Base-by-base conservation (phyloP, 2,113 vertebrate species). In the Nerophis ophidion region DNA sequence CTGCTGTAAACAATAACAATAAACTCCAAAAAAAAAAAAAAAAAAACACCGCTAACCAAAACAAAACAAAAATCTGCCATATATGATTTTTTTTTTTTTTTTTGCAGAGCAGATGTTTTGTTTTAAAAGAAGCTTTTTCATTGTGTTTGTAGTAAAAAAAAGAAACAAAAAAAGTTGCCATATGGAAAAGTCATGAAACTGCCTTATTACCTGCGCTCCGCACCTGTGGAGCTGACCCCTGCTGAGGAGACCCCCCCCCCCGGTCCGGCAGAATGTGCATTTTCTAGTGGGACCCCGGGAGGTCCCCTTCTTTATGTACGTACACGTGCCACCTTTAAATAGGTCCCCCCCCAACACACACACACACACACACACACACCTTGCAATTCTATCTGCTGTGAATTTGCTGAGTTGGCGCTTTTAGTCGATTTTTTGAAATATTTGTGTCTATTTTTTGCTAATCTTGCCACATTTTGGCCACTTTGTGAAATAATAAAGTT, bases 81-180 rank as follows among this genome's bases (percentile, higher is more conserved):
- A 59, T 52, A 65, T 75, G 75, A 59, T 65, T 85, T 74, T 55
- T 50, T 80, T 83, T 79, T 93, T 85, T 92, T 92, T 86, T 88
- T 91, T 92, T 91, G 87, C 86, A 85, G 92, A 87, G 90, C 89
- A 90, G 89, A 87, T 90, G 87, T 87, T 88, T 89, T 79, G 71
- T 86, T 89, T 86, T 76, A 81, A 71, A 75, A 76, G 75, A 26
- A 79, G 75, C 69, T 65, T 79, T 66, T 79, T 81, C 49, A 63
- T 74, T 81, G 62, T 49, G 55, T 79, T 73, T 84, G 78, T 75
- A 63, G 48, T 71, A 58, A 46, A 45, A 19, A 42, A 57, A 45
- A 44, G 66, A 78, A 81, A n/a, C n/a, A 79, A 71, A 64, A 50
- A 82, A 86, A 83, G 76, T 83, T 86, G 86, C 81, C 85, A 82